Base-by-base conservation (phyloP, 2,113 vertebrate genomes). In the Trichechus manatus region DNA sequence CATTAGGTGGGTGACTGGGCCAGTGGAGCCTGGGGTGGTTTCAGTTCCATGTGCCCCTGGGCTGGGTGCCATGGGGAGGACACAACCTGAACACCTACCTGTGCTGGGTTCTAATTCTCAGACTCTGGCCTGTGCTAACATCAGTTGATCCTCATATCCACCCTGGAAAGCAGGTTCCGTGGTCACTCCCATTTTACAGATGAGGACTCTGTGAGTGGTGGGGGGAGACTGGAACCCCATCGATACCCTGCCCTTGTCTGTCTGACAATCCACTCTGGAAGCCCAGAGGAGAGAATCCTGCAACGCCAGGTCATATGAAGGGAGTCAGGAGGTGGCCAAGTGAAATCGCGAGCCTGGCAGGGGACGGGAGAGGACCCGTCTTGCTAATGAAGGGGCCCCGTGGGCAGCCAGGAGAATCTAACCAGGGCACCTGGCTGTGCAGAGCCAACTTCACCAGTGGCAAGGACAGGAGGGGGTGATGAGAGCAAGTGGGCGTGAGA, bases 151-250 rank as follows among this genome's bases (percentile, higher is more conserved):
- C 31, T 6, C 78, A n/a, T 0, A 27, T 19, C 50, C 31, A 1
- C 17, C 19, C 14, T 0, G 23, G 68, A 50, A 53, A n/a, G 6
- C 1, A n/a, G 63, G 5, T 47, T 50, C 44, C 29, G 0, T 0
- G 23, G 33, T 9, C 10, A 9, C 23, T 59, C 39, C 14, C 14
- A 11, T 59, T 64, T 72, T 14, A 66, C 36, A 61, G 59, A 47
- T 27, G 53, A 36, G 36, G 20, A 27, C 85, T 5, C 13, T 66
- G 8, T 10, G 10, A 31, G 19, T 23, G 68, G 33, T 36, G 20
- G 9, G n/a, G 11, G 39, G 56, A 87, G 68, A 7, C 3, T 31
- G 25, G 88, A 64, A n/a, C n/a, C 31, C 61, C 3, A 27, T 59
- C 33, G 9, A n/a, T 53, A 33, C 3, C 27, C 36, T n/a, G 53